Evolutionary conservation across 2,113 vertebrate genomes (phyloP).

Genomic region (Lagopus muta): DNA sequence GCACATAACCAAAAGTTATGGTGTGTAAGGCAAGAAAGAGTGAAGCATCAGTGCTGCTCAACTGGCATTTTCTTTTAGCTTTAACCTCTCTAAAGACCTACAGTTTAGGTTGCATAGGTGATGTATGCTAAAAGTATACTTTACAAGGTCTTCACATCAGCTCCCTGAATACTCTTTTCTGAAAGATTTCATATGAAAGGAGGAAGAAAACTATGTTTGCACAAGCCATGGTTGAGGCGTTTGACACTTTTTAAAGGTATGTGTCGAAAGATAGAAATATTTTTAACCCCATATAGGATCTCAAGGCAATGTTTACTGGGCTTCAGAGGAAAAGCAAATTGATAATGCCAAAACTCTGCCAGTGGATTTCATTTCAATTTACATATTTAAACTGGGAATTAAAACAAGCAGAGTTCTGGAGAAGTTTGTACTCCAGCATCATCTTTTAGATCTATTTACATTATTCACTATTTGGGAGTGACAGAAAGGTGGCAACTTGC

Average conservation of each 20-base stretch:
- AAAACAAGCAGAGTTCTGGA: conserved; percentile 36
- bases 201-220: neutral
- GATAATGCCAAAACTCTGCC: conserved; percentile 28
- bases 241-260: conserved; percentile 42
- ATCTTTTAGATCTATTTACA: conserved; percentile 27
- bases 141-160: conserved; percentile 15
- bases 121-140: neutral
- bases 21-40: neutral
- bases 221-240: neutral
- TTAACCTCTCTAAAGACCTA: neutral
- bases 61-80: neutral
- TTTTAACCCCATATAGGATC: conserved; percentile 50
- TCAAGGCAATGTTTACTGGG: conserved; percentile 39
- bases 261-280: conserved; percentile 48
- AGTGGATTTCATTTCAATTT: conserved; percentile 40
- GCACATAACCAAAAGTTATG: neutral
- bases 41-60: neutral
- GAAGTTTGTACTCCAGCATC: neutral
- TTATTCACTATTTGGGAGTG: conserved; percentile 45
- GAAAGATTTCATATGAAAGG: conserved; percentile 2
- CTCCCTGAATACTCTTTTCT: conserved; percentile 27
- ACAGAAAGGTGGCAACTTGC: conserved; percentile 57
- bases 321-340: conserved; percentile 35
- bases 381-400: conserved; percentile 5
- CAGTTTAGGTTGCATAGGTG: neutral